A percentile compares a stretch with the other conserved stretches of the same genome.
These are phyloP conservation scores for Chloroclystis v-ata DNA, from an alignment of 2,888 invertebrate genomes.

Conservation along the genomic window DNA sequence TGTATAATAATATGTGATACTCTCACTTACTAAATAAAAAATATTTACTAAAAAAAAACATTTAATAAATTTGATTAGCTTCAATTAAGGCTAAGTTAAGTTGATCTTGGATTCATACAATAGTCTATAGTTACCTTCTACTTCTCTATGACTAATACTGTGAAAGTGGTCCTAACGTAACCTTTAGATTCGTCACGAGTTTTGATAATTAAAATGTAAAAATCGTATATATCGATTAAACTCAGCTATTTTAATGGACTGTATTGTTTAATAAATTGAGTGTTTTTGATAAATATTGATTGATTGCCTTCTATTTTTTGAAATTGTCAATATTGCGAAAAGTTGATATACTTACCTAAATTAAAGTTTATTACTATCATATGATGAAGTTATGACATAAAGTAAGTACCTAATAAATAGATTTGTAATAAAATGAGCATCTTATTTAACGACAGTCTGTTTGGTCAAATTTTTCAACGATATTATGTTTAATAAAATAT, in stretches of 20 bases:
- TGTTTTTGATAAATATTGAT: conserved; percentile 19
- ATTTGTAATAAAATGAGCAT: no score
- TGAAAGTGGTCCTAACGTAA: conserved; percentile 53
- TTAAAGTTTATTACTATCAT: no score
- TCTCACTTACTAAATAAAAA: no score
- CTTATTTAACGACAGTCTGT: no score
- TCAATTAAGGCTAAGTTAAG: no score
- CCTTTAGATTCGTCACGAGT: conserved; percentile 47
- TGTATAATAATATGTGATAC: no score
- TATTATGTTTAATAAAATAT: neutral
- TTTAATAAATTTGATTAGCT: no score
- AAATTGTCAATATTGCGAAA: neutral
- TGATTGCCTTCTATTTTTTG: conserved; percentile 11
- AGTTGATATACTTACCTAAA: no score
- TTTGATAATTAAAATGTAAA: conserved; percentile 40
- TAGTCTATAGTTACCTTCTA: conserved; percentile 5
- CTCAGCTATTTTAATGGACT: conserved; percentile 21
- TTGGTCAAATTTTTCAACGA: no score
- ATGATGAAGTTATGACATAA: no score
- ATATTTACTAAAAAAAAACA: no score
- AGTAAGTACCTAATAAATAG: no score
- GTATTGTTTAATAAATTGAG: conserved; percentile 23
- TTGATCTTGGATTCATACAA: neutral
- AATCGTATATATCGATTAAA: conserved; percentile 23
- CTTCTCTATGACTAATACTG: conserved; percentile 16